Conservation (phyloP, 2,113 vertebrate genomes). For the Motacilla tschutschensis region DNA sequence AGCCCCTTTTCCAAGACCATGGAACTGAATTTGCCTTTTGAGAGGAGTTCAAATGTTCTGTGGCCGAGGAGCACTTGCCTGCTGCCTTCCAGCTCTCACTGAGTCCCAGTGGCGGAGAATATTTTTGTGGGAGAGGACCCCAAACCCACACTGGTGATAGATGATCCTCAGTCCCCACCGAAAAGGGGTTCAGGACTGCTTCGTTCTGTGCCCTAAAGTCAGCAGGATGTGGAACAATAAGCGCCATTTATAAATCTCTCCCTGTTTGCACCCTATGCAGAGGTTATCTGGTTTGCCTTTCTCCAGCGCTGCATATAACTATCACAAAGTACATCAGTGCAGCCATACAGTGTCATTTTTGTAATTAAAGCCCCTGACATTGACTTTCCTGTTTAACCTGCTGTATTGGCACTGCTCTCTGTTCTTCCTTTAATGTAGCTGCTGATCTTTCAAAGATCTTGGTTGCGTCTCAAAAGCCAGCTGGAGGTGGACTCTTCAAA, state of each 20-base stretch:
- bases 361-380: constrained; percentile 40
- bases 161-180: neutral
- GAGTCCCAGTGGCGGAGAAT: neutral
- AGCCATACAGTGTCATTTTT: constrained; percentile 5
- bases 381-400: constrained; percentile 40
- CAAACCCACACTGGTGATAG: neutral
- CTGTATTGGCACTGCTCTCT: constrained; percentile 17
- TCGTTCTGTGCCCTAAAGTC: neutral
- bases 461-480: constrained; percentile 46
- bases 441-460: constrained; percentile 57
- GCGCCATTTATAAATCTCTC: neutral
- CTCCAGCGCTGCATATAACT: neutral
- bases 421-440: constrained; percentile 49
- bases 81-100: neutral
- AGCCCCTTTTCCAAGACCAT: neutral
- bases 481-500: constrained; percentile 50
- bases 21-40: neutral
- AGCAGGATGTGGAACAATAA: neutral
- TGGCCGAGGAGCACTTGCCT: rapidly evolving
- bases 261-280: neutral
- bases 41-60: neutral
- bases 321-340: neutral
- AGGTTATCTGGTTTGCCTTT: neutral
- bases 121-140: neutral
- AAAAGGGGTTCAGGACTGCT: neutral